These are phyloP conservation scores for Origma solitaria DNA, from an alignment of 2,113 vertebrate genomes.

Conservation along the genomic window DNA sequence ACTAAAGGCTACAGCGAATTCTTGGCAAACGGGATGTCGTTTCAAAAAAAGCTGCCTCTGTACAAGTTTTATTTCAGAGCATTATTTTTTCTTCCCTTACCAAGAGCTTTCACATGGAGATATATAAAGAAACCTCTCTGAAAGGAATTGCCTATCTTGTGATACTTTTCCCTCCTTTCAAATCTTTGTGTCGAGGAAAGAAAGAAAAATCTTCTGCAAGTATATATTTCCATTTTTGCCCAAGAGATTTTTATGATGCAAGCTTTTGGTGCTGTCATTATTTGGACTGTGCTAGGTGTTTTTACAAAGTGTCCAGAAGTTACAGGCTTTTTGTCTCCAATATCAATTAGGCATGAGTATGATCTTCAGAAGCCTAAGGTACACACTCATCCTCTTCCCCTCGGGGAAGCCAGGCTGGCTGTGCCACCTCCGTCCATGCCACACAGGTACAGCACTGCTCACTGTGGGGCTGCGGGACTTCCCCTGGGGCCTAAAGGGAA, in stretches of 20 bases:
- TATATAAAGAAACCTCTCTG: not conserved
- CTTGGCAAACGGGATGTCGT: slow-evolving; percentile 38
- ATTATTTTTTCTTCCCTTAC: slow-evolving; percentile 37
- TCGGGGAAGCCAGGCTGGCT: not conserved
- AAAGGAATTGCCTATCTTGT: not conserved
- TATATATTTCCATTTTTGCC: not conserved
- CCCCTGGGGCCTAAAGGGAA: not conserved
- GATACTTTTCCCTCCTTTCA: not conserved
- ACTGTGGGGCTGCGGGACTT: not conserved
- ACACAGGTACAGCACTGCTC: not conserved
- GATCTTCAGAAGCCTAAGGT: not conserved
- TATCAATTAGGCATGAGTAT: not conserved
- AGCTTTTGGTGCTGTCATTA: not conserved
- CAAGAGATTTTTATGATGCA: not conserved
- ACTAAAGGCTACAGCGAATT: slow-evolving; percentile 36
- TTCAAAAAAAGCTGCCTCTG: slow-evolving; percentile 14
- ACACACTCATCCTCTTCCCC: not conserved
- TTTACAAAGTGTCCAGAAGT: not conserved
- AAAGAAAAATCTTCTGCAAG: not conserved
- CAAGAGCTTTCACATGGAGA: not conserved
- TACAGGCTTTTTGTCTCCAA: not conserved
- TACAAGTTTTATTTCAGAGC: slow-evolving; percentile 20
- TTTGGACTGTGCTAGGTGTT: not conserved
- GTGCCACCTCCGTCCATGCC: not conserved
- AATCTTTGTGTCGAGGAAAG: not conserved